Evolutionary conservation across 2,113 vertebrate species (phyloP), one percentile per base, ranked within the genome.

Genomic region (Pseudorectes ferrugineus): DNA sequence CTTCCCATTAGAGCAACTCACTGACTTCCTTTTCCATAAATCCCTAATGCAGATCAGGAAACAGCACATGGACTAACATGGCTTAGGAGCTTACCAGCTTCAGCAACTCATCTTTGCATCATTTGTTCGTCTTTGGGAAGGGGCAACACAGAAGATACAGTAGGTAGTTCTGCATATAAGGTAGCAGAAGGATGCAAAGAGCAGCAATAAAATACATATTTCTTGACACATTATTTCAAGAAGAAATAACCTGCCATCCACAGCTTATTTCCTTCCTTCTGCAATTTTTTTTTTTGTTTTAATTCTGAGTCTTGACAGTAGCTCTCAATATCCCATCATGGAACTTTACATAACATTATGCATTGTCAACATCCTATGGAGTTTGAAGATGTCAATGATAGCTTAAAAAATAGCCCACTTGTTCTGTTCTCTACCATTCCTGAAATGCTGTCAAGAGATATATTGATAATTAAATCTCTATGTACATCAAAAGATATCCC

Each of bases 391-490:
- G 78, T 73, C 72, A 85, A 73, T 3, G 19, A 77, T 8, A 85
- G 42, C 70, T 93, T 84, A 71, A 92, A 91, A 91, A 94, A 76
- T 23, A 87, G 82, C 75, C 83, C 35, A 36, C 40, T 74, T 92
- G 31, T 68, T 94, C 85, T 74, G 29, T 74, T 93, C 75, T 67
- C 52, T 45, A 52, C 67, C 23, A 65, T 49, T 89, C 83, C 12
- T 74, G 88, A 96, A 95, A 80, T 57, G 59, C 57, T 93, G 89
- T 92, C 88, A 95, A 61, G 83, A 91, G 61, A 78, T 35, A 74
- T 36, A 93, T 22, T 85, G 86, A 83, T 94, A 94, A 94, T 96
- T 88, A 93, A 96, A 95, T 73, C 57, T 92, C 83, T 83, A 0
- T 35, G 42, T 80, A 82, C 72, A 92, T 85, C 65, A 79, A 79